Evolutionary conservation across 2,113 vertebrate genomes (phyloP).

Genomic region (Microcebus ravelobensis): DNA sequence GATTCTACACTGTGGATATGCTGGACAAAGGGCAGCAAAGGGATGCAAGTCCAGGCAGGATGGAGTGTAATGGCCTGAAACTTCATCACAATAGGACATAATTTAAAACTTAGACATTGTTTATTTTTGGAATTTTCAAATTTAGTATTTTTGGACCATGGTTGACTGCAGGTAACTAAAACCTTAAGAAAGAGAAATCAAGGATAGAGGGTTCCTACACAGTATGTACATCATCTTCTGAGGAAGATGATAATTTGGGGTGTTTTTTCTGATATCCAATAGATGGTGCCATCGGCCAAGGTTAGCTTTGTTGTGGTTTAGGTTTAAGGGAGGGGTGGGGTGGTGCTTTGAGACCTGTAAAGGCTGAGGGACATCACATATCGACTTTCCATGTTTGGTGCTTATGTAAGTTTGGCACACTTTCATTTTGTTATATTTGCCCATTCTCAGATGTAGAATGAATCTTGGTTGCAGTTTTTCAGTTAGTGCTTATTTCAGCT

Average conservation of each 20-base stretch:
- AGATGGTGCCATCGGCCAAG: slow-evolving; percentile 21
- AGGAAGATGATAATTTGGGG: background rate
- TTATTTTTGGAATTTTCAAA: background rate
- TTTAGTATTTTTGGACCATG: background rate
- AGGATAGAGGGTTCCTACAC: background rate
- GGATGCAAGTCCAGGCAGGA: background rate
- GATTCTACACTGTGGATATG: background rate
- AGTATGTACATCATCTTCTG: background rate
- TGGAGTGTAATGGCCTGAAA: background rate
- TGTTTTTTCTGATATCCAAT: background rate
- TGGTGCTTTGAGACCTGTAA: background rate
- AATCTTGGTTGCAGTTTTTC: background rate
- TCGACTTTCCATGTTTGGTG: background rate
- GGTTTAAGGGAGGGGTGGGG: background rate
- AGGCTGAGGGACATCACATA: background rate
- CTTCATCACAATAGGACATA: background rate
- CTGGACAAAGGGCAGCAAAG: background rate
- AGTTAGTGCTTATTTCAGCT: background rate
- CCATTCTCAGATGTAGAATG: background rate
- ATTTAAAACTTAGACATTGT: background rate
- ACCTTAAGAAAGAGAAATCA: background rate
- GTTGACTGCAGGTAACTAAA: background rate
- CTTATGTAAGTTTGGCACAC: background rate
- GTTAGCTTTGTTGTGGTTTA: slow-evolving; percentile 17
- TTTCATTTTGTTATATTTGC: background rate